A percentile compares a stretch with the other conserved stretches of the same genome.
phyloP scores from a whole-genome alignment of 1,140 invertebrate genomes.

The Hypothenemus hampei region DNA sequence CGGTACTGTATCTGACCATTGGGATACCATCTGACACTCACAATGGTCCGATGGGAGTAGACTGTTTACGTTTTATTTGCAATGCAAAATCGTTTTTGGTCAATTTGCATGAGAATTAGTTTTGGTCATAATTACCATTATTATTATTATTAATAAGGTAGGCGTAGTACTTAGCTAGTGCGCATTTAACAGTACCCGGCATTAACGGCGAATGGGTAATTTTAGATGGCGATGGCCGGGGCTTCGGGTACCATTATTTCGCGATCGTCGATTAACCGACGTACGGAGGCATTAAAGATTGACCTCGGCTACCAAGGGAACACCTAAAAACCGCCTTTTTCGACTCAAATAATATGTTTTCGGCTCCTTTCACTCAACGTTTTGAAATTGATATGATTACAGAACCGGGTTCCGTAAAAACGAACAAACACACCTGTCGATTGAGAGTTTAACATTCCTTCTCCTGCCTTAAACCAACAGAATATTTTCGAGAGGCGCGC shows the following conservation, averaged over 20 bases:
- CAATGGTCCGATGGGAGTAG: background rate
- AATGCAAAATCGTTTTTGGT: background rate
- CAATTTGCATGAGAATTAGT: constrained; percentile 2
- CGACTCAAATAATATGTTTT: constrained; percentile 7
- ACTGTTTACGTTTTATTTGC: background rate
- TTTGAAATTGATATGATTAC: background rate
- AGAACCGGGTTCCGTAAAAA: background rate
- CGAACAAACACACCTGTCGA: no score
- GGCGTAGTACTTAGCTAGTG: background rate
- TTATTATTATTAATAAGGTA: background rate
- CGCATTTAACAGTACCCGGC: background rate
- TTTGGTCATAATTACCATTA: no score
- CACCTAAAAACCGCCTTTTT: constrained; percentile 7
- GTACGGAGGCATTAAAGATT: constrained; percentile 5
- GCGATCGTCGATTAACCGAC: constrained; percentile 6
- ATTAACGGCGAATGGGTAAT: background rate
- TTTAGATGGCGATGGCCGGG: background rate
- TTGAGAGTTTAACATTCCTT: no score
- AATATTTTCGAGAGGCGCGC: background rate
- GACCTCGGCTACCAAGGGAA: constrained; percentile 11
- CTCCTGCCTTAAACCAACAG: no score
- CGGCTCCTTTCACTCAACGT: constrained; percentile 3
- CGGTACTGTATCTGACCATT: background rate
- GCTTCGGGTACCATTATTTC: background rate
- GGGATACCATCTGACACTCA: background rate